These are phyloP conservation scores for Spatula clypeata DNA, from an alignment of 2,797 vertebrate species.

Conservation along the genomic window DNA sequence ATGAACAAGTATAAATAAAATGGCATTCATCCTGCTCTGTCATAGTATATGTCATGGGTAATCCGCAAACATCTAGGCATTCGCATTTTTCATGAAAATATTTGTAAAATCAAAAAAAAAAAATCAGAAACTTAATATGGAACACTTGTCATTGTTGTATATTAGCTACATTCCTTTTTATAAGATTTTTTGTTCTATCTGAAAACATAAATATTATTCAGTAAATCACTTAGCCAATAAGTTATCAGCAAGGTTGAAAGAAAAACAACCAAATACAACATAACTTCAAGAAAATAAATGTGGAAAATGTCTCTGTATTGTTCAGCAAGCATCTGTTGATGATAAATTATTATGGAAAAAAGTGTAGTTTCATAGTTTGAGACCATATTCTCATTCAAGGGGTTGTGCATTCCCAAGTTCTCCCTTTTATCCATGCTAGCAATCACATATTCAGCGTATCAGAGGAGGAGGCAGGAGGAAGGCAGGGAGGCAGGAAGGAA, in stretches of 20 bases:
- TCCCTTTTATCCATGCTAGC: not conserved
- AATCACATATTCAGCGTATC: not conserved
- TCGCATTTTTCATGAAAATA: not conserved
- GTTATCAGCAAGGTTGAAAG: not conserved
- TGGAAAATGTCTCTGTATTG: not conserved
- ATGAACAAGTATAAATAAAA: not conserved
- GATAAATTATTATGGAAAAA: not conserved
- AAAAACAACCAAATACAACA: not conserved
- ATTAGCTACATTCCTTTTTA: not conserved
- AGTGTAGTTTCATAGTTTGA: not conserved
- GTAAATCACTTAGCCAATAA: not conserved
- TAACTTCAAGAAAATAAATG: not conserved
- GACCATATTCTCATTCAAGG: not conserved
- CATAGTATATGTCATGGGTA: not conserved
- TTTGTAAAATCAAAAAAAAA: not conserved
- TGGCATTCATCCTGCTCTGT: not conserved
- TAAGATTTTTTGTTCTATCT: not conserved
- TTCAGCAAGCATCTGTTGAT: not conserved
- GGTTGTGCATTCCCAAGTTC: fast-evolving
- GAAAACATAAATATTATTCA: not conserved
- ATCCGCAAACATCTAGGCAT: not conserved
- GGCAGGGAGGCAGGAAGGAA: not conserved
- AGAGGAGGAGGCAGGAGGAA: not conserved
- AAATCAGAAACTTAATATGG: not conserved
- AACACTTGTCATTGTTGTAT: not conserved